These are phyloP conservation scores for Stenopsyche tienmushanensis DNA, from an alignment of 1,140 invertebrate species.

Conservation along the genomic window DNA sequence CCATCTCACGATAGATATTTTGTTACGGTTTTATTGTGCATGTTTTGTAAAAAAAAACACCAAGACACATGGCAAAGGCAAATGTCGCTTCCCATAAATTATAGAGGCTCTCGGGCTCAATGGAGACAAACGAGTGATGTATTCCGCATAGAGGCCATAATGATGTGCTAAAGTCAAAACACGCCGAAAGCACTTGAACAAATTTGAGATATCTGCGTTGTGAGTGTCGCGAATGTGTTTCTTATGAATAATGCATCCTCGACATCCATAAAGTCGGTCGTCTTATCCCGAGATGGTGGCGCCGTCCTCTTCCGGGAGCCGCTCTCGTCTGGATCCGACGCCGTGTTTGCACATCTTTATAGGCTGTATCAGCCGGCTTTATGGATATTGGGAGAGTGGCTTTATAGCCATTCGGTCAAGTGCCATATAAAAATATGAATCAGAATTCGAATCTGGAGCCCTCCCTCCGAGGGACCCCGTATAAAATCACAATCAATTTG, in stretches of 20 bases:
- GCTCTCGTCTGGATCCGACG: neutral
- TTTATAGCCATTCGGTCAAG: slow-evolving; percentile 22
- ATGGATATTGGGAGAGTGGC: slow-evolving; percentile 24
- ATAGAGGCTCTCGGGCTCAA: too few relatives aligned
- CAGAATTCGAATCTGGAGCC: slow-evolving; percentile 4
- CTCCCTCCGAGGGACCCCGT: neutral
- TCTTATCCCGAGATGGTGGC: neutral
- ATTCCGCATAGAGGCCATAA: too few relatives aligned
- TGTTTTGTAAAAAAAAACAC: too few relatives aligned
- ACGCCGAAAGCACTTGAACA: neutral
- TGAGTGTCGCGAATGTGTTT: neutral
- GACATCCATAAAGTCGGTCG: slow-evolving; percentile 2
- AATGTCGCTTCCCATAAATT: too few relatives aligned
- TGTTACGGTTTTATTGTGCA: too few relatives aligned
- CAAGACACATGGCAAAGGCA: too few relatives aligned
- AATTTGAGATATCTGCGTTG: slow-evolving; percentile 13
- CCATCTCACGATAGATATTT: too few relatives aligned
- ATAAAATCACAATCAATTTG: slow-evolving; percentile 2
- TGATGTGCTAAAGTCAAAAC: neutral
- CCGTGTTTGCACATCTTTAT: slow-evolving; percentile 26
- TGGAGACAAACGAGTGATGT: too few relatives aligned
- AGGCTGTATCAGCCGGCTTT: slow-evolving; percentile 8
- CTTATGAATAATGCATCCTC: slow-evolving; percentile 25
- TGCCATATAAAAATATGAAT: slow-evolving; percentile 21
- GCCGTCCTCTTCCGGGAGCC: neutral